Conservation (phyloP, 2,797 vertebrate species). For the Emydoidea blandingii region DNA sequence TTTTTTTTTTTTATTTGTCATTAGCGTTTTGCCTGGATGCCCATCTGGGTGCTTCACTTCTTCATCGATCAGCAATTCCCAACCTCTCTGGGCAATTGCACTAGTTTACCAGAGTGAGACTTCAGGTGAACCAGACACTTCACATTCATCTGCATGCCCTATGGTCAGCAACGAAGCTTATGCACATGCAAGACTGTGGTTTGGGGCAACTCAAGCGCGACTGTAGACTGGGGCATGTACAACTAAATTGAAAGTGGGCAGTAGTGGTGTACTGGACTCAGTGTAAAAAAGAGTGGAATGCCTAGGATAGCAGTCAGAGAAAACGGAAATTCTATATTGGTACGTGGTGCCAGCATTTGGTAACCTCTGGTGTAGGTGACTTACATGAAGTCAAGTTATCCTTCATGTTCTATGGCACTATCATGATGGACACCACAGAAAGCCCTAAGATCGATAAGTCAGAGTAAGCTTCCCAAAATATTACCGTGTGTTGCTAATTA, state of each 20-base stretch:
- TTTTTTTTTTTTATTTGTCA: conserved; percentile 37
- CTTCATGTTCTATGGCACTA: background rate
- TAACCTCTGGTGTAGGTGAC: conserved; percentile 3
- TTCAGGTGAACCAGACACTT: background rate
- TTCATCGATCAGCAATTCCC: background rate
- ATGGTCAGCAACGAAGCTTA: background rate
- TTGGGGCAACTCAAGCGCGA: background rate
- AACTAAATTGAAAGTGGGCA: background rate
- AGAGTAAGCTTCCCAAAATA: background rate
- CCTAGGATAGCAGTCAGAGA: background rate
- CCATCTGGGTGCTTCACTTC: background rate
- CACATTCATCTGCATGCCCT: accelerated
- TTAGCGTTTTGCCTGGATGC: background rate
- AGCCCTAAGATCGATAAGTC: background rate
- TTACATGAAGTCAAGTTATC: background rate
- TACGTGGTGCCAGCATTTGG: background rate
- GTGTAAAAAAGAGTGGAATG: background rate
- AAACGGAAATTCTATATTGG: conserved; percentile 9
- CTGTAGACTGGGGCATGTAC: accelerated
- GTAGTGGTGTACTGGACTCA: background rate
- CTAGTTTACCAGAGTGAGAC: background rate
- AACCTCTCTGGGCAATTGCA: conserved; percentile 25
- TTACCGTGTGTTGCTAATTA: background rate
- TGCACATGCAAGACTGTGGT: background rate
- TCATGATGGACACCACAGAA: background rate